Conservation (phyloP, 2,888 invertebrate genomes). For the Temnothorax rugatulus region DNA sequence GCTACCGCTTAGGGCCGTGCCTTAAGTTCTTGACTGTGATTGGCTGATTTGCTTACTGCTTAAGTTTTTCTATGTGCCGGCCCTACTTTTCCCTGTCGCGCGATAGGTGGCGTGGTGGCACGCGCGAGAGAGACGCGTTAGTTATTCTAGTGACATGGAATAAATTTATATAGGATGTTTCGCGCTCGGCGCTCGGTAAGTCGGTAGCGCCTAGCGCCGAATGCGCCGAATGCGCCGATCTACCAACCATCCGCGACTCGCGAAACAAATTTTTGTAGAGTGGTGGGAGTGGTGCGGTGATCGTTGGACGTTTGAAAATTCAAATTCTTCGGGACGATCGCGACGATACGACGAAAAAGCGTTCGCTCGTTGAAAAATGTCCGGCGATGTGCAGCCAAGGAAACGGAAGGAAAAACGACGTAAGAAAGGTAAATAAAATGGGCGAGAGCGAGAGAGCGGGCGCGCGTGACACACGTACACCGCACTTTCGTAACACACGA, state of each 20-base stretch:
- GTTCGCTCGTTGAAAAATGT: slow-evolving; percentile 88
- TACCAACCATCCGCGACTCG: slow-evolving; percentile 33
- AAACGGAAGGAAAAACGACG: slow-evolving; percentile 94
- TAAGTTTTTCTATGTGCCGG: no score
- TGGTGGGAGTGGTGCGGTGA: slow-evolving; percentile 54
- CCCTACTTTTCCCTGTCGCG: no score
- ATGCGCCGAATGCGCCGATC: neutral
- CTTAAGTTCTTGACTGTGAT: no score
- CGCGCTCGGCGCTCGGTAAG: slow-evolving; percentile 14
- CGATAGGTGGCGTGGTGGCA: no score
- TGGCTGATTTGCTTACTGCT: no score
- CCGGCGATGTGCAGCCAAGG: slow-evolving; percentile 94
- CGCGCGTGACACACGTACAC: neutral
- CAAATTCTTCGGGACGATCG: slow-evolving; percentile 39
- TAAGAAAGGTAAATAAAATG: slow-evolving; percentile 90
- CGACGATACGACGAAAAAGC: neutral
- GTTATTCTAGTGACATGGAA: slow-evolving; percentile 5
- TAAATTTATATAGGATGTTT: slow-evolving; percentile 60
- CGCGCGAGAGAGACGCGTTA: no score
- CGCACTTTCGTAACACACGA: slow-evolving; percentile 78
- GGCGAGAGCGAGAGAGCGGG: slow-evolving; percentile 10
- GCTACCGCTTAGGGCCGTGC: no score
- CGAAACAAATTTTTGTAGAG: slow-evolving; percentile 72
- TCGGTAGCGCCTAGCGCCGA: no score
- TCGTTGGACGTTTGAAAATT: slow-evolving; percentile 68